Percentiles rank a stretch among this genome's conserved stretches.
phyloP scores from a whole-genome alignment of 2,113 vertebrate genomes.

The Gasterosteus aculeatus region DNA sequence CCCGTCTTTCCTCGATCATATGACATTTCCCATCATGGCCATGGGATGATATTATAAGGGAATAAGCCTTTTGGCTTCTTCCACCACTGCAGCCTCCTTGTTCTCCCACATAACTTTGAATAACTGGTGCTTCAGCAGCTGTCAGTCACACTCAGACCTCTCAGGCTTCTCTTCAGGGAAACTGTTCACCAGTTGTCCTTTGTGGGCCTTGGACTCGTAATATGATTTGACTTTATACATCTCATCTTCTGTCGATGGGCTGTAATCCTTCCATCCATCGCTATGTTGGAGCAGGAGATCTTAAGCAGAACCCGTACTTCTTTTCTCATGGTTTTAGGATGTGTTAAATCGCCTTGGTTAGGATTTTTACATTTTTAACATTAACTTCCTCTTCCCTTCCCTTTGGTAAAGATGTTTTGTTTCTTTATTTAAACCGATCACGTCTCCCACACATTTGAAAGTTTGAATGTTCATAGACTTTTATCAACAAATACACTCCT shows the following conservation, averaged over 20 bases:
- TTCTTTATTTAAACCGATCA: background rate
- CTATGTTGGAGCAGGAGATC: background rate
- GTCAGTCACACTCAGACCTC: background rate
- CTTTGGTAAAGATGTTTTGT: background rate
- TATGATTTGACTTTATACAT: background rate
- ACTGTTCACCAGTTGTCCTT: conserved; percentile 11
- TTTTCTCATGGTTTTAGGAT: background rate
- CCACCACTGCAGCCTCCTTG: background rate
- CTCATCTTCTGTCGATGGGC: background rate
- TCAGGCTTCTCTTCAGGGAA: background rate
- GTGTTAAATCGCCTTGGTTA: background rate
- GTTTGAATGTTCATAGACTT: background rate
- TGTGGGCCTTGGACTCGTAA: background rate
- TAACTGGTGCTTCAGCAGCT: background rate
- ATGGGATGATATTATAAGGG: background rate
- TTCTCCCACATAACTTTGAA: background rate
- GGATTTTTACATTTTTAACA: too few relatives aligned
- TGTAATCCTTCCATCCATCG: background rate
- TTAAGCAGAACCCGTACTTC: background rate
- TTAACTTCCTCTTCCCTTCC: background rate
- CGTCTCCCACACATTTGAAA: background rate
- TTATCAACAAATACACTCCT: conserved; percentile 23
- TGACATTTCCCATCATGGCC: background rate
- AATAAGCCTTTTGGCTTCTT: background rate
- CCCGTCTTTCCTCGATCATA: background rate